Base-by-base conservation (phyloP, 1,140 invertebrate genomes). In the Luehdorfia chinensis region DNA sequence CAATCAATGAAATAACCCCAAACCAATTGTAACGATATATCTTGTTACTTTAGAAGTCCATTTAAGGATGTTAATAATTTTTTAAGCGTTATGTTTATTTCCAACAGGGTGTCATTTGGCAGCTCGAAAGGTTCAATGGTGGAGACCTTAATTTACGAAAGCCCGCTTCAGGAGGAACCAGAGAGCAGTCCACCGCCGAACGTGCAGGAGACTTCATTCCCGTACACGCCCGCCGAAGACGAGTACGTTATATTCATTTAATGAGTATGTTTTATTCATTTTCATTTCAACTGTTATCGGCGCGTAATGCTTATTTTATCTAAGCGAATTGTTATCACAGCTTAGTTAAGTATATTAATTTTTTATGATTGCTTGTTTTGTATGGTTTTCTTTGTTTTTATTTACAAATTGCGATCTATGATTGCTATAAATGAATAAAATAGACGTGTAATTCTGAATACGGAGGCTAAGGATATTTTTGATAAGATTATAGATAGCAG, bases 111-210 rank as follows among this genome's bases (percentile, higher is more conserved):
- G 41, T 96, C 95, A 19, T 97, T 97, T 81, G 95, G 95, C 32
- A 96, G 94, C 71, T 96, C 94, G 54, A 96, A 96, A 87, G 95
- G 95, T 43, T 96, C 95, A n/a, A 96, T 96, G 95, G 95, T 96
- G 23, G 95, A 97, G 87, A 97, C 95, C 9, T 88, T 96, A 23
- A 95, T 96, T 47, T 96, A 95, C 83, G 95, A 96, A 85, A 96
- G 93, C 55, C 91, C 91, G 31, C 89, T 93, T 44, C 87, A 91
- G 56, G 92, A 93, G 77, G 92, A 93, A 71, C 91, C 91, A 30
- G 91, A 92, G 62, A 74, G 59, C 57, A 85, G 77, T 52, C 85
- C 74, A 21, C 84, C 60, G 32, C 78, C 66, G n/a, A 76, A 70
- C 47, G 53, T 61, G 47, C 76, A 81, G 61, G 83, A 85, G 62